Base-by-base conservation (phyloP, 1,140 invertebrate genomes). In the Colletes latitarsis region DNA sequence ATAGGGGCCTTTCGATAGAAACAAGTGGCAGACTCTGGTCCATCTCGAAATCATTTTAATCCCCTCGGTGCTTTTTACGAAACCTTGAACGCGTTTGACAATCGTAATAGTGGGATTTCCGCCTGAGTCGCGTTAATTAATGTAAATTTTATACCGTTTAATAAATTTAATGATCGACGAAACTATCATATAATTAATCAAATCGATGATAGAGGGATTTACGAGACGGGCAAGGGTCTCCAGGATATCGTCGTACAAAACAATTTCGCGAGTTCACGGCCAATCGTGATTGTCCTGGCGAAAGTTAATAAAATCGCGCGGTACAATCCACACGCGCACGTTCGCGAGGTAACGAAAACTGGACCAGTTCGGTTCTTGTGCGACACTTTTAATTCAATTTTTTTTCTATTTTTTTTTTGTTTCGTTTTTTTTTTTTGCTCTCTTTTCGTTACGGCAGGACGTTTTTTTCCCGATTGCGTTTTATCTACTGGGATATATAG, bases 291-390 rank as follows among this genome's bases (percentile, higher is more conserved):
- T 88, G 85, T 83, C 87, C 90, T 88, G 86, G 90, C 90, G 91
- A 91, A 90, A 91, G 91, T 87, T 90, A 88, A 91, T 89, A 43
- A 68, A 46, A 73, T 14, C 66, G 8, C 62, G 52, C 17, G 69
- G 52, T 30, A 30, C 30, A 30, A 30, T 30, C 30, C 30, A 30
- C 30, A 30, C 30, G 30, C 30, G 30, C 30, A 30, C 30, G 30
- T 30, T 14, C 66, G 8, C 62, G 52, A 12, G 69, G 52, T 82
- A 39, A 77, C 73, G 63, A 66, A 21, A 75, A 53, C 17, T 77
- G 85, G 84, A 82, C 80, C 52, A 81, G 70, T 43, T 84, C 70
- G 64, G 39, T n/a, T 60, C 64, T 14, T 69, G 55, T 78, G 74
- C 72, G 77, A 79, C 70, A 53, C 21, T 30, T 30, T 30, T 30